Base-by-base conservation (phyloP, 2,888 invertebrate genomes). In the Mythimna lalbum region DNA sequence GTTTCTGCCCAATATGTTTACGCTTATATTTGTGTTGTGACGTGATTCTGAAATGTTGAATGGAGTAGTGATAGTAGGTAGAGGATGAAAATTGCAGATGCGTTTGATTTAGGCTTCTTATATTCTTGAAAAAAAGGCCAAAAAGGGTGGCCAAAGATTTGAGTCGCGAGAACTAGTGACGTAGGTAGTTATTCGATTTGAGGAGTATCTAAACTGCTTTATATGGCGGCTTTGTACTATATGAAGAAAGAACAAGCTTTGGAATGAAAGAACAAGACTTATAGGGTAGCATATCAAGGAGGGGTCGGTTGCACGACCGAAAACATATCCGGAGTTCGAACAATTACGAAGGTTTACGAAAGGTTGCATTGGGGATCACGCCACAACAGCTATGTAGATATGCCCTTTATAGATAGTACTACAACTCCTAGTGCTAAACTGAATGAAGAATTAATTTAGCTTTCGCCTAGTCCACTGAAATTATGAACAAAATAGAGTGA, bases 371-470 rank as follows among this genome's bases (percentile, higher is more conserved):
- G 57, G 52, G 59, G 52, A 73, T 73, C 81, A 83, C 80, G 84
- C 69, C 82, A 81, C 76, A 80, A 68, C 73, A 66, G 73, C 71
- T 73, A 69, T 87, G 84, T 90, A 90, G 89, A 88, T 89, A 88
- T 43, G 84, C 85, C 86, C 81, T 76, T 80, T 75, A 62, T 82
- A 82, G 71, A 61, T 89, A 90, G 83, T 83, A 77, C 85, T 87
- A 88, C 84, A 85, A 87, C 86, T 89, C 81, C 80, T 90, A 88
- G 87, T 79, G 76, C 69, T 81, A 86, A 86, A 83, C 79, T 74
- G 76, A 78, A 86, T 68, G 31, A 78, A 52, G 68, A 87, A 79
- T 86, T 87, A 62, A 81, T 84, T 88, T 79, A 69, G 80, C 76
- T 87, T 86, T 84, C 71, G 61, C 59, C 56, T 65, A 67, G 73